Evolutionary conservation across 2,113 vertebrate genomes (phyloP).

Genomic region (Strigops habroptila): DNA sequence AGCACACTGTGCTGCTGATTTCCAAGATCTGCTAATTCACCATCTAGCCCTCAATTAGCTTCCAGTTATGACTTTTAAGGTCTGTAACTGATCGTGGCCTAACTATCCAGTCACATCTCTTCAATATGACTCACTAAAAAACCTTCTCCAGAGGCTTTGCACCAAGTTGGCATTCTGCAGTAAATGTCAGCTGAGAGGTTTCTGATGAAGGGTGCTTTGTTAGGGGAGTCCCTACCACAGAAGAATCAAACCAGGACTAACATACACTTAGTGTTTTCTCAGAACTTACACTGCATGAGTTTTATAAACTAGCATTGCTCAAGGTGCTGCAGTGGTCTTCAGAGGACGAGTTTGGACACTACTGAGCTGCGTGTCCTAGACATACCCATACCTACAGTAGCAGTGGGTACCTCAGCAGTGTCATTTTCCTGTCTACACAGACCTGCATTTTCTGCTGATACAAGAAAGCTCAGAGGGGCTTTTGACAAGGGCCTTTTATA

Average conservation of each 20-base stretch:
- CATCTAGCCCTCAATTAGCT: neutral
- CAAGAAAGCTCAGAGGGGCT: no score
- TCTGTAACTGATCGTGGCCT: neutral
- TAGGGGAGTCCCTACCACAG: neutral
- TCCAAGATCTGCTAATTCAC: neutral
- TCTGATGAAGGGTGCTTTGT: neutral
- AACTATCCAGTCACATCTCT: neutral
- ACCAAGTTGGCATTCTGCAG: neutral
- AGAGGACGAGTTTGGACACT: accelerated
- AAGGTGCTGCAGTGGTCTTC: neutral
- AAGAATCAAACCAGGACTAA: neutral
- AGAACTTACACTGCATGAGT: neutral
- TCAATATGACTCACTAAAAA: neutral
- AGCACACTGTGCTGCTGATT: neutral
- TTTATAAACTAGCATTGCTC: neutral
- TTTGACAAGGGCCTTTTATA: no score
- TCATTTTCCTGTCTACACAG: neutral
- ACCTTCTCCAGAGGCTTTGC: neutral
- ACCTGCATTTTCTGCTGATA: neutral
- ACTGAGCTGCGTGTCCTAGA: neutral
- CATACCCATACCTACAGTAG: neutral
- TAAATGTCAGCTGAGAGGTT: neutral
- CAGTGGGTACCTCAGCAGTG: neutral
- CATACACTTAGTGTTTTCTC: neutral
- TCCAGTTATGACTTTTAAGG: neutral